These are phyloP conservation scores for Dipodomys merriami DNA, from an alignment of 2,113 vertebrate genomes.

Conservation along the genomic window DNA sequence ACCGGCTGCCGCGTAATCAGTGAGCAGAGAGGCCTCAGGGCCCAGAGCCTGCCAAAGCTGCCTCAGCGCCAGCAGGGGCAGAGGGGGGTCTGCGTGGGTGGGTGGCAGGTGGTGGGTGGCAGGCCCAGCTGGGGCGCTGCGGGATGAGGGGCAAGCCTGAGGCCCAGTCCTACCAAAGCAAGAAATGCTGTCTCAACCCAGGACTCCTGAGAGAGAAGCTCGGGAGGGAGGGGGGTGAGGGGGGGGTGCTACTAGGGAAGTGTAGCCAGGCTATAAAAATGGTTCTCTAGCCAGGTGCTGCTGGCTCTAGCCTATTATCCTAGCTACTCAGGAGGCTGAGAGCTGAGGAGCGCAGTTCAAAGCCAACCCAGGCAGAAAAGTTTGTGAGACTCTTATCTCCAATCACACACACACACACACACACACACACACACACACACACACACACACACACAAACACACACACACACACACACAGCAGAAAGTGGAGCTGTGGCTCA, in stretches of 20 bases:
- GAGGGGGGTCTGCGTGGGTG: slow-evolving; percentile 70
- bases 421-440: too few species aligned
- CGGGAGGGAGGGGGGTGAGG: fast-evolving
- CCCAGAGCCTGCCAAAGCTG: slow-evolving; percentile 74
- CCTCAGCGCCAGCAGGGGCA: slow-evolving; percentile 66
- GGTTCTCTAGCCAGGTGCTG: background rate
- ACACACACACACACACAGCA: too few species aligned
- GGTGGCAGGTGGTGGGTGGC: slow-evolving; percentile 77
- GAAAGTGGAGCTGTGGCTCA: too few species aligned
- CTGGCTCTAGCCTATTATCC: too few species aligned
- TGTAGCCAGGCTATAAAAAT: background rate
- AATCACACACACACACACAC: too few species aligned
- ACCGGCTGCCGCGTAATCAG: slow-evolving; percentile 77
- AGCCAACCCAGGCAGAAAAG: too few species aligned
- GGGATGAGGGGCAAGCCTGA: slow-evolving; percentile 4
- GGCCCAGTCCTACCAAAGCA: slow-evolving; percentile 38
- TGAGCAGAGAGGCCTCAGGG: slow-evolving; percentile 75
- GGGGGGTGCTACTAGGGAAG: background rate
- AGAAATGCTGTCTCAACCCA: background rate
- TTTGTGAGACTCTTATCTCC: too few species aligned
- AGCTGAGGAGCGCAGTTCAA: too few species aligned
- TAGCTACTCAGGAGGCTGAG: too few species aligned
- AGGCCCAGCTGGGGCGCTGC: slow-evolving; percentile 70
- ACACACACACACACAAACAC: too few species aligned
- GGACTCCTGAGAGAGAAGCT: background rate